Conservation (phyloP, 2,888 invertebrate species). For the Agriopis leucophaearia region DNA sequence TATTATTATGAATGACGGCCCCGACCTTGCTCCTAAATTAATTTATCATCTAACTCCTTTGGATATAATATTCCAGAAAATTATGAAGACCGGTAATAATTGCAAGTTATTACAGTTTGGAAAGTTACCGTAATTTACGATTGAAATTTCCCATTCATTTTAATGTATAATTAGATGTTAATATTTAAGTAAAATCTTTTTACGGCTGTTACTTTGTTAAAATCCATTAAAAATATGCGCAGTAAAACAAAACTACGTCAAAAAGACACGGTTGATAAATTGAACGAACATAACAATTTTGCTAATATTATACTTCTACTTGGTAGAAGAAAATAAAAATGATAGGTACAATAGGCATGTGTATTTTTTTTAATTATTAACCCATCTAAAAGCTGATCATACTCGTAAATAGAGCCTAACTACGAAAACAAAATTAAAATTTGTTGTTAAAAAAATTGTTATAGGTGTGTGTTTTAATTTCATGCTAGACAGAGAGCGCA, state of each 20-base stretch:
- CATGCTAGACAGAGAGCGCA: too few relatives aligned
- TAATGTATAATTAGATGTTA: conserved; percentile 40
- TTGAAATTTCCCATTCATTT: conserved; percentile 39
- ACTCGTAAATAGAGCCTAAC: too few relatives aligned
- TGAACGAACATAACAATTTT: conserved; percentile 6
- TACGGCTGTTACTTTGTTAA: conserved; percentile 35
- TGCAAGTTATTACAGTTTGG: conserved; percentile 36
- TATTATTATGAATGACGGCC: conserved; percentile 42
- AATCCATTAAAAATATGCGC: conserved; percentile 29
- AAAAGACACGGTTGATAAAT: conserved; percentile 15
- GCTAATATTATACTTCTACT: conserved; percentile 7
- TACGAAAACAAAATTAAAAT: too few relatives aligned
- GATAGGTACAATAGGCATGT: too few relatives aligned
- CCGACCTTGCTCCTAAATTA: conserved; percentile 38
- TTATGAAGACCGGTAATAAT: conserved; percentile 37
- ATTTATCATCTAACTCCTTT: conserved; percentile 38
- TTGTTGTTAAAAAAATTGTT: too few relatives aligned
- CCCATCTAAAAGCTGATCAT: too few relatives aligned
- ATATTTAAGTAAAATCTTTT: conserved; percentile 40
- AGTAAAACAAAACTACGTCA: conserved; percentile 21
- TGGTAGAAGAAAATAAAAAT: too few relatives aligned
- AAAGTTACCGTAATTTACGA: conserved; percentile 41
- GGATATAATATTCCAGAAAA: conserved; percentile 32
- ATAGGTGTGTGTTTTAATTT: too few relatives aligned
- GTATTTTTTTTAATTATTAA: too few relatives aligned